Conservation (phyloP, 37 sponge, comb jelly and placozoan species). For the Diacarnus erythraeanus region DNA sequence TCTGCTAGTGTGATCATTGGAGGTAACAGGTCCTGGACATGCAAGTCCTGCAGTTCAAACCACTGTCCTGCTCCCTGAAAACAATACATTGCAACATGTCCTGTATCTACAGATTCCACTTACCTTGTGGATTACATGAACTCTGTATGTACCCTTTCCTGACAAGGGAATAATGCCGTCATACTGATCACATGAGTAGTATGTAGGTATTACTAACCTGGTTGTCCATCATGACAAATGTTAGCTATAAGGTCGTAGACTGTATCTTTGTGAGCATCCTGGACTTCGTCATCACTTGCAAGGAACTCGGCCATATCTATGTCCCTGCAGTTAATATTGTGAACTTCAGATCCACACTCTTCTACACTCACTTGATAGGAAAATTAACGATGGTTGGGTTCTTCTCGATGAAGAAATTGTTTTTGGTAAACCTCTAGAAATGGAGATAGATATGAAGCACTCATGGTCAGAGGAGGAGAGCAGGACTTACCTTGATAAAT, state of each 20-base stretch:
- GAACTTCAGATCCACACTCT: background rate
- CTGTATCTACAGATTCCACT: background rate
- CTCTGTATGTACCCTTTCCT: conserved; percentile 88
- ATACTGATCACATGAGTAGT: background rate
- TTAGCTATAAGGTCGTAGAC: conserved; percentile 93
- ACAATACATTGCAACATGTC: background rate
- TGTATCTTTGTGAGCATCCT: conserved; percentile 78
- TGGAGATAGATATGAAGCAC: background rate
- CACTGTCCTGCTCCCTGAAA: conserved; percentile 88
- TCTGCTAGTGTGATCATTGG: conserved; percentile 99
- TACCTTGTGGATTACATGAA: conserved; percentile 84
- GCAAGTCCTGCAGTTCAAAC: conserved; percentile 98
- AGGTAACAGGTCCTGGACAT: conserved; percentile 93
- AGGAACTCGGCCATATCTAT: conserved; percentile 96
- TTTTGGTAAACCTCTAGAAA: conserved; percentile 92
- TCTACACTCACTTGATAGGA: conserved; percentile 76
- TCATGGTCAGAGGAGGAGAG: background rate
- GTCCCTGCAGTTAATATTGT: conserved; percentile 47
- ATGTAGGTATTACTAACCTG: conserved; percentile 31
- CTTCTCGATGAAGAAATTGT: conserved; percentile 96
- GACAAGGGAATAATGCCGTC: background rate
- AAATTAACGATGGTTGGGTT: conserved; percentile 99
- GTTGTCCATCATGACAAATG: conserved; percentile 95
- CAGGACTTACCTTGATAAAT: conserved; percentile 68
- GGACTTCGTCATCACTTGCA: conserved; percentile 75